Conservation (phyloP, 2,113 vertebrate genomes). For the Microcebus jonahi region DNA sequence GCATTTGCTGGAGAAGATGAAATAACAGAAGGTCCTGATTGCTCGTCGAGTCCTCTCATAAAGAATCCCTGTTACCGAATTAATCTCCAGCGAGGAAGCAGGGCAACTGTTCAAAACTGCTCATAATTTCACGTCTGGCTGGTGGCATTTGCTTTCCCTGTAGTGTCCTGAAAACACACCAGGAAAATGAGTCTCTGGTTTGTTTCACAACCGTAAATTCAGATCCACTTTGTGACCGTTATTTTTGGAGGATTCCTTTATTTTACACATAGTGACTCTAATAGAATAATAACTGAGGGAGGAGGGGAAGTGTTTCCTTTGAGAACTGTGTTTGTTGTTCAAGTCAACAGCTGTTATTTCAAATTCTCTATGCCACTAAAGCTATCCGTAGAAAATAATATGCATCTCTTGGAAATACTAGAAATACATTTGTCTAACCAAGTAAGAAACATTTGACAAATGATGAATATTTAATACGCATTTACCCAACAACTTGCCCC, state of each 20-base stretch:
- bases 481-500: not conserved
- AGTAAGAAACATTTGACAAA: not conserved
- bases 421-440: not conserved
- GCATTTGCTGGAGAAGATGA: constrained; percentile 44
- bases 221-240: not conserved
- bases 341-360: not conserved
- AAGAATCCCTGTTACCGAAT: not conserved
- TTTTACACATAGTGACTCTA: not conserved
- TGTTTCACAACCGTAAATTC: constrained; percentile 53
- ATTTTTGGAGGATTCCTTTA: not conserved
- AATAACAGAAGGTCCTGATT: constrained; percentile 1
- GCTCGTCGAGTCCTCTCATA: not conserved
- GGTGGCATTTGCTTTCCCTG: not conserved
- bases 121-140: not conserved
- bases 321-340: not conserved
- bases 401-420: not conserved
- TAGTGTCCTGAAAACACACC: not conserved
- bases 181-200: constrained; percentile 44
- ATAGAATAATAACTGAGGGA: too few relatives aligned
- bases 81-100: constrained; percentile 30
- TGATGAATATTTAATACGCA: fast-evolving
- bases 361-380: not conserved
- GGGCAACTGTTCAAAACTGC: not conserved
- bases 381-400: not conserved
- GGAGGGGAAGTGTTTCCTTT: not conserved